phyloP scores from a whole-genome alignment of 2,797 vertebrate genomes.

The Labeo calbasu region DNA sequence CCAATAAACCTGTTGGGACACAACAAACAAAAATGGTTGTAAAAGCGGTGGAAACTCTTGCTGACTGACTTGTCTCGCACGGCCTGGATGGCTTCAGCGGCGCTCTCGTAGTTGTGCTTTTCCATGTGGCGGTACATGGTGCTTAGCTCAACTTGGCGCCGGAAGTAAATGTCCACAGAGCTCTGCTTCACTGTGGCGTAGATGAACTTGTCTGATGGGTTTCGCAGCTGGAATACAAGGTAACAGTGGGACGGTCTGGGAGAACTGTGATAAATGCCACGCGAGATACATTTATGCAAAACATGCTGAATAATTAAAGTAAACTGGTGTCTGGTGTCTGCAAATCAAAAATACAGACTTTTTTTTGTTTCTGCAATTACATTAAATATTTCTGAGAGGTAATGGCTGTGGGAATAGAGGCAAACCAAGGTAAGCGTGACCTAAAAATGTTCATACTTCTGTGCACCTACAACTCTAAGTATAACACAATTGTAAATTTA shows the following conservation, averaged over 20 bases:
- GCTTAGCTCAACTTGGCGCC: slow-evolving; percentile 98
- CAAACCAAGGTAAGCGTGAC: slow-evolving; percentile 42
- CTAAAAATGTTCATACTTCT: slow-evolving; percentile 11
- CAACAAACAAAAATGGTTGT: neutral
- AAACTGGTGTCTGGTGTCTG: slow-evolving; percentile 1
- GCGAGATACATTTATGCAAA: slow-evolving; percentile 17
- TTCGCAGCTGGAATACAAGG: slow-evolving; percentile 84
- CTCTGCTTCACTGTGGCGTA: slow-evolving; percentile 99
- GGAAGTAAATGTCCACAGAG: slow-evolving; percentile 99
- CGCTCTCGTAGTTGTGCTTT: slow-evolving; percentile 98
- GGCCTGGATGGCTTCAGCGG: slow-evolving; percentile 95
- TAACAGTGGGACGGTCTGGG: slow-evolving; percentile 5
- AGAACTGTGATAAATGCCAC: neutral
- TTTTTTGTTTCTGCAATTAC: neutral
- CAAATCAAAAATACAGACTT: neutral
- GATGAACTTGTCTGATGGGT: slow-evolving; percentile 98
- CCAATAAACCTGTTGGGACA: neutral
- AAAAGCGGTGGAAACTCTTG: slow-evolving; percentile 48
- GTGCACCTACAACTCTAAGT: neutral
- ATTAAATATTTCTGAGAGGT: slow-evolving; percentile 19
- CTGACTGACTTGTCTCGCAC: slow-evolving; percentile 88
- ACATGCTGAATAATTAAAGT: slow-evolving; percentile 35
- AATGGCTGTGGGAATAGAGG: slow-evolving; percentile 15
- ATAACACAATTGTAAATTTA: neutral
- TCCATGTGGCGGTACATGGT: slow-evolving; percentile 99